Conservation (phyloP, 2,113 vertebrate genomes). For the Cyanistes caeruleus region DNA sequence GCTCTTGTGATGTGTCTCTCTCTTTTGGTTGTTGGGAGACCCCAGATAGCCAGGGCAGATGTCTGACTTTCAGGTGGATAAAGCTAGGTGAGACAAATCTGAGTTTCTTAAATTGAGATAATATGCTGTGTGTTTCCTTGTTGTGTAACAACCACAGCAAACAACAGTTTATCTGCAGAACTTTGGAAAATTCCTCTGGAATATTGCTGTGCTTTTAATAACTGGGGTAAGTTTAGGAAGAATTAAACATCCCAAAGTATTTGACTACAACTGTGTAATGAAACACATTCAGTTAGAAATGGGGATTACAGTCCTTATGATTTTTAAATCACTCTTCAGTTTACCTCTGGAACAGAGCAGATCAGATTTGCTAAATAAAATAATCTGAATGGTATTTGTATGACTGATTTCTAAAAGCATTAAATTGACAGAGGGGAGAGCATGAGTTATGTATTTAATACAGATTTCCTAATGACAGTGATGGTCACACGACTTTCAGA, state of each 20-base stretch:
- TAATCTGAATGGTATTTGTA: not conserved
- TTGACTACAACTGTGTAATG: not conserved
- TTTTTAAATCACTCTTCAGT: not conserved
- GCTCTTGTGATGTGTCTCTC: not conserved
- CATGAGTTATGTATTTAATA: not conserved
- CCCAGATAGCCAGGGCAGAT: not conserved
- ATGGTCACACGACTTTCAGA: not conserved
- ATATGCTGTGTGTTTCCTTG: not conserved
- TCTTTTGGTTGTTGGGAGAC: not conserved
- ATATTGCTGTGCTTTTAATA: not conserved
- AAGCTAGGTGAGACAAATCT: not conserved
- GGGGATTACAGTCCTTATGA: not conserved
- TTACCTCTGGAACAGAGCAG: not conserved
- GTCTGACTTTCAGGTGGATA: not conserved
- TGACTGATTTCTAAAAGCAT: conserved; percentile 1
- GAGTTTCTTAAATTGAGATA: not conserved
- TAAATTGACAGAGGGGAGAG: not conserved
- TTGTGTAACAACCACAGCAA: not conserved
- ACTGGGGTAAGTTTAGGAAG: not conserved
- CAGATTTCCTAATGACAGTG: not conserved
- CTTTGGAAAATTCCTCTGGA: not conserved
- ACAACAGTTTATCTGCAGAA: not conserved
- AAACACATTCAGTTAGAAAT: not conserved
- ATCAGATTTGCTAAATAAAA: conserved; percentile 44
- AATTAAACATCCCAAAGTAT: not conserved